Percentiles rank a stretch among this genome's conserved stretches.
These are phyloP conservation scores for Acrossocheilus fasciatus DNA, from an alignment of 2,797 vertebrate species.

Conservation along the genomic window DNA sequence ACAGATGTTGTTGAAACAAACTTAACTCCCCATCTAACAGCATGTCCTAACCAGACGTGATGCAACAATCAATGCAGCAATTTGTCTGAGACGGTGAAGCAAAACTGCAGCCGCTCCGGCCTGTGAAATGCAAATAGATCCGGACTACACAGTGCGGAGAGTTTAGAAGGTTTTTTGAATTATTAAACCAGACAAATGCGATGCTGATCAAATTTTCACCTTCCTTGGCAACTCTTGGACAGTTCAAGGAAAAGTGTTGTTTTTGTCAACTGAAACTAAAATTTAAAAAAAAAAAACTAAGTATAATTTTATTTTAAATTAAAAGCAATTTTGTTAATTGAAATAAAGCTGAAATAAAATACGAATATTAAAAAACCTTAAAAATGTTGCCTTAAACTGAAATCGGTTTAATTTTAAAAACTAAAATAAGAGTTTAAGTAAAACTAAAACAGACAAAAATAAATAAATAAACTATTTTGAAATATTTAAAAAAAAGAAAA, in stretches of 20 bases:
- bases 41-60: neutral
- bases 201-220: slow-evolving; percentile 15
- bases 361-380: too few relatives aligned
- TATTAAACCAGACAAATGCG: neutral
- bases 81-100: neutral
- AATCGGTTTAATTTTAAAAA: too few relatives aligned
- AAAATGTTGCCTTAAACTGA: too few relatives aligned
- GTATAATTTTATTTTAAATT: too few relatives aligned
- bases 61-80: neutral
- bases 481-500: too few relatives aligned
- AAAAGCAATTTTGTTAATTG: too few relatives aligned
- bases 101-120: neutral
- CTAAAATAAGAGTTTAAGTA: too few relatives aligned
- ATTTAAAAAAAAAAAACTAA: neutral
- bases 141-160: neutral
- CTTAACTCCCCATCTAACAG: neutral
- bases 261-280: neutral
- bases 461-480: too few relatives aligned
- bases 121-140: neutral
- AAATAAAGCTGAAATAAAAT: too few relatives aligned
- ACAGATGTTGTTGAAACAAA: neutral
- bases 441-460: too few relatives aligned
- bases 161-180: neutral
- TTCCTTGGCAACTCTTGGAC: neutral
- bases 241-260: neutral